A percentile compares a stretch with the other conserved stretches of the same genome.
Evolutionary conservation across 2,113 vertebrate genomes (phyloP).

Genomic region (Candoia aspera): DNA sequence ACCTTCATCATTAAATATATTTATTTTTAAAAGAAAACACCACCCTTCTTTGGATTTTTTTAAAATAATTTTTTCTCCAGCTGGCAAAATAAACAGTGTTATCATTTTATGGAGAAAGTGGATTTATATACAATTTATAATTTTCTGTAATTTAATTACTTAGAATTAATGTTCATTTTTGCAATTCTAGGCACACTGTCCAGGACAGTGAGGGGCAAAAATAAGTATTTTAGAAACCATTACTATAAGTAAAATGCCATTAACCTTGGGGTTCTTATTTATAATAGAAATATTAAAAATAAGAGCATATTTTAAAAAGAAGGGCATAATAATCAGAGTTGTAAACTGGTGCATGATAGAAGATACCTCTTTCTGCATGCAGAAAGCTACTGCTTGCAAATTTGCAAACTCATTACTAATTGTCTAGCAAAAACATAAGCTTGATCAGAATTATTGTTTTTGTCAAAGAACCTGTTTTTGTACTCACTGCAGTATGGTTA

Average conservation of each 20-base stretch:
- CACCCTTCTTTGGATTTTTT: background rate
- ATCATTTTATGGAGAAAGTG: background rate
- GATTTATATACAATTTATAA: background rate
- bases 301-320: background rate
- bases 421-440: constrained; percentile 13
- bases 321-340: background rate
- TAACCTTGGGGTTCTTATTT: background rate
- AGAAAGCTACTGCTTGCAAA: background rate
- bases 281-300: background rate
- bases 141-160: background rate
- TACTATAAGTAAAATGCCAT: background rate
- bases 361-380: background rate
- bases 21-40: background rate
- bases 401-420: constrained; percentile 12
- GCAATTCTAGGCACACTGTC: background rate
- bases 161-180: background rate
- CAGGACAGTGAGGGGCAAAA: background rate
- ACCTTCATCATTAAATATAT: too few species aligned
- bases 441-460: constrained; percentile 9
- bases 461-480: constrained; percentile 35
- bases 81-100: background rate
- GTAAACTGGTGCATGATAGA: background rate
- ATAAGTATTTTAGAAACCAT: background rate
- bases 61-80: background rate
- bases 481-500: background rate